A percentile compares a stretch with the other conserved stretches of the same genome.
Conservation (phyloP, 2,888 invertebrate species). For the Crocallis elinguaria region DNA sequence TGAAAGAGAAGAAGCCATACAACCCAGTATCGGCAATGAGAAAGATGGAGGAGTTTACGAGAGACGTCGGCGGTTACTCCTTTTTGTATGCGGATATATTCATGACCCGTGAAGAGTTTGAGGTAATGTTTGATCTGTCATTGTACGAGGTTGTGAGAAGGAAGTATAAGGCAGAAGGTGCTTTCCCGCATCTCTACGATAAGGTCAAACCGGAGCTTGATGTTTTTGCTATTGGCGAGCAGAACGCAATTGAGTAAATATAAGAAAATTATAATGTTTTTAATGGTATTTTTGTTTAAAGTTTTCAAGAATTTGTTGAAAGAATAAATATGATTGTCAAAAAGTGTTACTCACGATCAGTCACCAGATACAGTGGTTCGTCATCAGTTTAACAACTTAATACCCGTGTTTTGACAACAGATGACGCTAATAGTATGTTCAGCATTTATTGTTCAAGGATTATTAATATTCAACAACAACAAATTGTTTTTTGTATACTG, state of each 20-base stretch:
- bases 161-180: slow-evolving; percentile 84
- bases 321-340: too few relatives aligned
- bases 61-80: slow-evolving; percentile 87
- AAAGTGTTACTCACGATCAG: not conserved
- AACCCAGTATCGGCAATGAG: slow-evolving; percentile 88
- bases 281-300: not conserved
- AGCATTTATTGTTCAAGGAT: too few relatives aligned
- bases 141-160: slow-evolving; percentile 86
- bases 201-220: slow-evolving; percentile 88
- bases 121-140: slow-evolving; percentile 88
- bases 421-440: not conserved
- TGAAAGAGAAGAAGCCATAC: slow-evolving; percentile 84
- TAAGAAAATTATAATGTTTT: not conserved
- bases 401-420: not conserved
- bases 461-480: too few relatives aligned
- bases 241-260: slow-evolving; percentile 50
- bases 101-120: slow-evolving; percentile 87
- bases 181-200: slow-evolving; percentile 87
- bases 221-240: slow-evolving; percentile 84
- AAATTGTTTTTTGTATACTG: too few relatives aligned
- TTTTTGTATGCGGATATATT: slow-evolving; percentile 90
- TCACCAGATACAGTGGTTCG: not conserved
- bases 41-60: slow-evolving; percentile 88
- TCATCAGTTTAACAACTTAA: not conserved
- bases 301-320: not conserved